Base-by-base conservation (phyloP, 92 coral and sea anemone genomes). In the Porites lobata region DNA sequence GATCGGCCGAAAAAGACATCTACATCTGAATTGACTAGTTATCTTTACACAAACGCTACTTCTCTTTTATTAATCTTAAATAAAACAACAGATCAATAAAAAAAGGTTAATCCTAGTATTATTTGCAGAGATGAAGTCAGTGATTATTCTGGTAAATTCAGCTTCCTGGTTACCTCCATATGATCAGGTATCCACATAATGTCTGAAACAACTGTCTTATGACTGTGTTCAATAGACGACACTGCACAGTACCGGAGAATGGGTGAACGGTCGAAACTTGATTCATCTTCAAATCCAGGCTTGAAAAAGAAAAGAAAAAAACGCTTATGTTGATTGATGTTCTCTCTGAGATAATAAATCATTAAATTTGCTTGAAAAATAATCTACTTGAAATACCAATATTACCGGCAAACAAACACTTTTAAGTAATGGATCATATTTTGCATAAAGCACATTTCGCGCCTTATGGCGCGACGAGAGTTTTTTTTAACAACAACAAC, bases 261-360 rank as follows among this genome's bases (percentile, higher is more conserved):
- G 54, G 98, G 99, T 22, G 98, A 93, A 64, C 91, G 94, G 74
- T 96, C 99, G 50, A 94, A 93, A 77, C 89, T 89, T 11, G 98
- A 95, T 65, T 93, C 99, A 91, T 95, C 99, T 82, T 97, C 98
- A 94, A 97, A 97, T 15, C 99, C 99, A 67, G 99, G 99, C 98
- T 96, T 2, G 15, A 63, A 19, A 18, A 13, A 43, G 4, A 20
- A 29, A 52, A 13, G 12, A 1, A 7, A 19, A 21, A 6, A 12
- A 2, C 38, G 11, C 9, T 19, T 21, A 10, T 69, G 50, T 3
- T 19, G 29, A 52, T 56, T 56, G 87, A 52, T 21, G 43, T 56
- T 13, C 80, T 63, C 4, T 67, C 24, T 7, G 24, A 80, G 7
- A 14, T 50, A 2, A 26, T n/a, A n/a, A 0, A 18, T 38, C 47